Evolutionary conservation across 2,888 invertebrate species (phyloP).

Genomic region (Bembecia ichneumoniformis): DNA sequence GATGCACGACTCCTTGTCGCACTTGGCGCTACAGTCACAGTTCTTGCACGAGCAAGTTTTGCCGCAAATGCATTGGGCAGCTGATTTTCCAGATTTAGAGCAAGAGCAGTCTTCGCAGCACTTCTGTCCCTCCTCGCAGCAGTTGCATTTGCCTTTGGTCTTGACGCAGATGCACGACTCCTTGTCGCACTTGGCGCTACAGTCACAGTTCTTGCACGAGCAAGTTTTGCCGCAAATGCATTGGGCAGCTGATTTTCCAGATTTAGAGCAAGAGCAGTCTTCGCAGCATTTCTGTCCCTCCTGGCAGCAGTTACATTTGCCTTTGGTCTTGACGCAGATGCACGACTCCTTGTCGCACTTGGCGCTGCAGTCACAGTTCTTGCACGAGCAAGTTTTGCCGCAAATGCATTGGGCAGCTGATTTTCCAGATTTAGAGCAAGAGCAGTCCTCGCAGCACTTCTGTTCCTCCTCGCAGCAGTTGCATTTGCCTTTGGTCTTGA

Average conservation of each 20-base stretch:
- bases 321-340: conserved; percentile 9
- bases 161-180: neutral
- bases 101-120: neutral
- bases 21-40: neutral
- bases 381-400: neutral
- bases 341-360: conserved; percentile 10
- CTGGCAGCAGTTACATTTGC: conserved; percentile 12
- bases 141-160: conserved; percentile 11
- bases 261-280: neutral
- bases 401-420: neutral
- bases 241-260: neutral
- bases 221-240: neutral
- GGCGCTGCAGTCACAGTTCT: neutral
- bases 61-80: neutral
- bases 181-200: conserved; percentile 5
- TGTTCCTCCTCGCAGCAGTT: conserved; percentile 19
- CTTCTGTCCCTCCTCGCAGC: conserved; percentile 4
- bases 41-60: neutral
- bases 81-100: neutral
- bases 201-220: neutral
- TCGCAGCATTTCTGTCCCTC: neutral
- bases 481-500: conserved; percentile 15
- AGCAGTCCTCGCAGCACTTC: conserved; percentile 21
- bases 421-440: conserved; percentile 12
- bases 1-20: neutral